Base-by-base conservation (phyloP, 1,140 invertebrate species). In the Apis cerana region DNA sequence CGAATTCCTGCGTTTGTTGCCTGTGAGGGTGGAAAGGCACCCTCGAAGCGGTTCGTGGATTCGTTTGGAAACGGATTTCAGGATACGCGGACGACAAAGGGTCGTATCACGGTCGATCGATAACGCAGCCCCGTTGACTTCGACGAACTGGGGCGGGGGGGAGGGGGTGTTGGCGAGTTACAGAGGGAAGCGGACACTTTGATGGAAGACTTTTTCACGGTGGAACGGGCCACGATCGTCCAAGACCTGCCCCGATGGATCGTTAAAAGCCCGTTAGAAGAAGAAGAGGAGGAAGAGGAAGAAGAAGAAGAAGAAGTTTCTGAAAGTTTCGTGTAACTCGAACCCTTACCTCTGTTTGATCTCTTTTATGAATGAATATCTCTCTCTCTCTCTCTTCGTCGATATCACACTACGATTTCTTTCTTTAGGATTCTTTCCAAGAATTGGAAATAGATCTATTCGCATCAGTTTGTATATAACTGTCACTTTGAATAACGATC, bases 261-360 rank as follows among this genome's bases (percentile, higher is more conserved):
- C 85, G 85, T 84, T 89, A 84, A 90, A 89, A 91, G 82, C 88
- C 61, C 19, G 67, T 70, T 67, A 59, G 23, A 27, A 7, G 33
- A 43, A 7, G 4, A 43, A 7, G 33, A 33, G 33, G 33, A 33
- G 2, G 27, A 33, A 33, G 27, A 33, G 2, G 33, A 33, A 33
- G 33, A 33, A 33, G 33, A 33, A 33, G 33, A 33, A 33, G 33
- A 43, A 77, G 52, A 83, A 77, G 33, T 81, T 75, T 75, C 71
- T 21, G 2, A 23, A 62, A 62, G 19, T 75, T 52, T 50, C 13
- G 48, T 43, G 33, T 17, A 78, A 69, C 79, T 65, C 69, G 50
- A 68, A 54, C 56, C 59, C 33, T 23, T 11, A 1, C 21, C 15
- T n/a, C n/a, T 10, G n/a, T 74, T 50, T 9, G 48, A 50, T 62